Conservation (phyloP, 2,888 invertebrate genomes). For the Acheta domesticus region DNA sequence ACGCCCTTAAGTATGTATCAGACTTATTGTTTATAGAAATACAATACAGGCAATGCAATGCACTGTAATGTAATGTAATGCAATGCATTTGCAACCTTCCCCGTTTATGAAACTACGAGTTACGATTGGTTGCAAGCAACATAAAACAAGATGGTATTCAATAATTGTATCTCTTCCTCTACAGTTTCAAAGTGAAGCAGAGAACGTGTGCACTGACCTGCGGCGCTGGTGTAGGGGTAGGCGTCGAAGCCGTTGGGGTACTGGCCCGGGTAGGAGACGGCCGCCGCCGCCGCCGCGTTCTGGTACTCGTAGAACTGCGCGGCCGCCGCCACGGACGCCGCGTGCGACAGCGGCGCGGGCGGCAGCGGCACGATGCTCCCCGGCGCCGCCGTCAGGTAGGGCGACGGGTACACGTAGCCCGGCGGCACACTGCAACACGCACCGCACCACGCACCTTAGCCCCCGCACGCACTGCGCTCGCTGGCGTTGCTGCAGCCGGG, state of each 20-base stretch:
- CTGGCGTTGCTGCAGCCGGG: no score
- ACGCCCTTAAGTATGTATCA: no score
- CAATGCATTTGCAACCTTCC: no score
- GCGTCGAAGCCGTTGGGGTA: constrained; percentile 72
- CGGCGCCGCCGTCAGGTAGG: constrained; percentile 59
- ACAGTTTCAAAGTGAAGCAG: no score
- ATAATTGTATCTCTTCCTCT: no score
- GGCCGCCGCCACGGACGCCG: constrained; percentile 72
- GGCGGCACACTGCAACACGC: constrained; percentile 63
- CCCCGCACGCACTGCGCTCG: neutral
- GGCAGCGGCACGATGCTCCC: constrained; percentile 68
- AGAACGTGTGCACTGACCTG: constrained; percentile 42
- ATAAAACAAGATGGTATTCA: no score
- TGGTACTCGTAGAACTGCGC: constrained; percentile 81
- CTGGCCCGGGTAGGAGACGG: constrained; percentile 66
- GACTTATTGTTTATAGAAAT: no score
- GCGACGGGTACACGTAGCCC: constrained; percentile 73
- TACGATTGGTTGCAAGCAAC: no score
- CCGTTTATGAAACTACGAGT: no score
- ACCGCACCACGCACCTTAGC: neutral
- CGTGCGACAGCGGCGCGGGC: constrained; percentile 63
- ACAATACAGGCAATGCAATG: no score
- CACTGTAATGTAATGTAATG: no score
- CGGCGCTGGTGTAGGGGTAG: constrained; percentile 65
- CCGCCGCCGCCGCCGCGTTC: constrained; percentile 56